Base-by-base conservation (phyloP, 2,113 vertebrate genomes). In the Mormyrus lacerda region DNA sequence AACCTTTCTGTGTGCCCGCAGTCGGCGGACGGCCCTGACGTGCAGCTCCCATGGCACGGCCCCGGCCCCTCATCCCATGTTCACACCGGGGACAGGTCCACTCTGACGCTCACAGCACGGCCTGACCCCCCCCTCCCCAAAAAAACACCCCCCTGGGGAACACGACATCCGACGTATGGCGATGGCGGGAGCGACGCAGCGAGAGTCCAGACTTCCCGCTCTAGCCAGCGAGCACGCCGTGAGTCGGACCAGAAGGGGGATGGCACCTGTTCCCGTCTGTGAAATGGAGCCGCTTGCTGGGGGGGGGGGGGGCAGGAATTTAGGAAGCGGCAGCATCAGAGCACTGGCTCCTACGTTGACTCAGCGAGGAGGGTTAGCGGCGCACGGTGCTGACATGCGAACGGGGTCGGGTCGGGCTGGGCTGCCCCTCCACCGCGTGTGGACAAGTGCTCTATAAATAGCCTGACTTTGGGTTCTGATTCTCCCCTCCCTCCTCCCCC, bases 1-100 rank as follows among this genome's bases (percentile, higher is more conserved):
- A 55, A 79, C 50, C 48, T 21, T 90, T 89, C 91, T 87, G 88
- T n/a, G 89, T 87, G 73, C 2, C 73, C 87, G 47, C 91, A 89
- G 73, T 50, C 61, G 48, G 27, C 42, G 90, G 35, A 13, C 24
- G 50, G 91, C 90, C 87, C 55, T 76, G 39, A 84, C 42, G 45
- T 44, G 88, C 51, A n/a, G 51, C 55, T 45, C 84, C 27, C 82
- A 47, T 45, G 42, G 44, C 47, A 27, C 31, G 39, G 58, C 27
- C n/a, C 51, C 42, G 45, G 27, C 58, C 39, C 86, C 65, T 27
- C 24, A 86, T 17, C 85, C 27, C 27, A 10, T 2, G 27, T 31
- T 27, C 85, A 17, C 24, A 48, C 53, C 90, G 35, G 6, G 55
- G 9, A 55, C 35, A 13, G 21, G 51, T 45, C 48, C 73, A 24